Evolutionary conservation across 2,113 vertebrate genomes (phyloP).

Genomic region (Protobothrops mucrosquamatus): DNA sequence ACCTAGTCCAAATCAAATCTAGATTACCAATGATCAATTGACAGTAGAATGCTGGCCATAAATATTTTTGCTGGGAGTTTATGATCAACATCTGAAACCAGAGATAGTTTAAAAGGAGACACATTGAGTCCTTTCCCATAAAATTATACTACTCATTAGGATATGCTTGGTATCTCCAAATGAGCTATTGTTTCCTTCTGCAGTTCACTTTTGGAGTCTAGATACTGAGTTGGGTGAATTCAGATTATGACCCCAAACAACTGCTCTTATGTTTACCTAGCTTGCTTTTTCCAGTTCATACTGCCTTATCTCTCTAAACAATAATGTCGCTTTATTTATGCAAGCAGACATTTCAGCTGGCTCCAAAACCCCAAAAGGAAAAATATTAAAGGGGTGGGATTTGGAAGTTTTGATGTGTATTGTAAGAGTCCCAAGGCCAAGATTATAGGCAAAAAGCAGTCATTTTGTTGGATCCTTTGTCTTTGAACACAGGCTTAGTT

Average conservation of each 20-base stretch:
- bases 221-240: neutral
- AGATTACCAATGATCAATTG: neutral
- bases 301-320: conserved; percentile 30
- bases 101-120: neutral
- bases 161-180: neutral
- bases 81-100: neutral
- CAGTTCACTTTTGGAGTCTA: neutral
- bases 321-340: neutral
- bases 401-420: conserved; percentile 41
- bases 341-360: conserved; percentile 22
- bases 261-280: conserved; percentile 14
- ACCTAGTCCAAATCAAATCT: neutral
- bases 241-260: neutral
- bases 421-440: conserved; percentile 32
- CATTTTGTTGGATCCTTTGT: conserved; percentile 37
- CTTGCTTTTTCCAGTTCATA: conserved; percentile 16
- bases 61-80: neutral
- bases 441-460: conserved; percentile 27
- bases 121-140: neutral
- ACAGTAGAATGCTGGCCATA: neutral
- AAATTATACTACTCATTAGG: neutral
- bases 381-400: conserved; percentile 28
- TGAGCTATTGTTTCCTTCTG: neutral
- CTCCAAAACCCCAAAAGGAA: conserved; percentile 9
- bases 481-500: conserved; percentile 6